phyloP scores from a whole-genome alignment of 1,140 invertebrate species.

The Monochamus saltuarius region DNA sequence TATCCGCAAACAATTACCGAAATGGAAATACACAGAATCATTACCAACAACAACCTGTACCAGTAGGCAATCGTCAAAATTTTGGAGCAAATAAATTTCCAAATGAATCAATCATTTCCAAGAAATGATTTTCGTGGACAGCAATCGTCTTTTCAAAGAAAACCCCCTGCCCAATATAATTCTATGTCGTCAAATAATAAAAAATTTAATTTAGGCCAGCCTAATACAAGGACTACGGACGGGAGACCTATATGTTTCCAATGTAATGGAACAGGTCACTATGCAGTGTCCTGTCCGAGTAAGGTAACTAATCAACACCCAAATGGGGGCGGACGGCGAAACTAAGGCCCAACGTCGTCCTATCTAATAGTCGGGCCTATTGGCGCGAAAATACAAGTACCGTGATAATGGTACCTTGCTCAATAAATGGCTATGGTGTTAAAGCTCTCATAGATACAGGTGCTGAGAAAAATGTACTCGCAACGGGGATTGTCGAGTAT shows the following conservation, averaged over 20 bases:
- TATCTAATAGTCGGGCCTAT: too few species aligned
- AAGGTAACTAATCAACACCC: neutral
- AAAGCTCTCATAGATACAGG: neutral
- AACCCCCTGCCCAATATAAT: neutral
- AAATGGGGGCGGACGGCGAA: neutral
- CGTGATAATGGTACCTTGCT: neutral
- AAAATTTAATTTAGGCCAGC: neutral
- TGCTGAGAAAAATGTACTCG: neutral
- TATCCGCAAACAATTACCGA: too few species aligned
- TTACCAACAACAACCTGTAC: too few species aligned
- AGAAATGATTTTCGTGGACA: neutral
- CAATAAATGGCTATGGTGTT: neutral
- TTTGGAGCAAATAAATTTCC: too few species aligned
- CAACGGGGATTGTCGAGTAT: neutral
- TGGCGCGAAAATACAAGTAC: neutral
- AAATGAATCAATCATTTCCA: neutral
- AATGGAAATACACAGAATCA: too few species aligned
- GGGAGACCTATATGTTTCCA: neutral
- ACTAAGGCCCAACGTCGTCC: neutral
- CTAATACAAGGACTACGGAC: slow-evolving; percentile 2
- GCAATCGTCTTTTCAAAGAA: neutral
- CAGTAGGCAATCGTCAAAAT: too few species aligned
- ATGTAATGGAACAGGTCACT: neutral
- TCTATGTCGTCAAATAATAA: neutral
- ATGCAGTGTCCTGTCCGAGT: neutral